A percentile compares a stretch with the other conserved stretches of the same genome.
phyloP scores from a whole-genome alignment of 2,888 invertebrate species.

The Cistogaster globosa region DNA sequence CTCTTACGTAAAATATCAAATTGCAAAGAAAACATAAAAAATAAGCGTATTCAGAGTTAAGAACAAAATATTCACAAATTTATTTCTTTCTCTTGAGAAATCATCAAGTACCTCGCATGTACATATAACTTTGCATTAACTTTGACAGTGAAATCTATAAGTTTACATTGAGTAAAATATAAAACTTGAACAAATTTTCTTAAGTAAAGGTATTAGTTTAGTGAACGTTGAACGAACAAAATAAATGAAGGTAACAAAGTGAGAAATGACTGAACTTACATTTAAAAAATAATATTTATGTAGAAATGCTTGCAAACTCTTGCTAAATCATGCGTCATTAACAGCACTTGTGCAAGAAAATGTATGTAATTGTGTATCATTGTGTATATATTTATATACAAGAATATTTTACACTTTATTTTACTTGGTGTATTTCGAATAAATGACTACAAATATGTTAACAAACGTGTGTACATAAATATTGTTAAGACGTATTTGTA shows the following conservation, averaged over 20 bases:
- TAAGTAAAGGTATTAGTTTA: slow-evolving; percentile 24
- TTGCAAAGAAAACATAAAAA: no score
- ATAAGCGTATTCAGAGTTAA: background rate
- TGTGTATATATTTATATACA: background rate
- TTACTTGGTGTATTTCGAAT: no score
- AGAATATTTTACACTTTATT: slow-evolving; percentile 2
- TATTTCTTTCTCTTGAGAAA: slow-evolving; percentile 60
- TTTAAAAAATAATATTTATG: background rate
- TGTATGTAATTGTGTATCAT: slow-evolving; percentile 2
- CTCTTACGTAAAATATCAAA: no score
- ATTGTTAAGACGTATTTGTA: no score
- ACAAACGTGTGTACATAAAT: no score
- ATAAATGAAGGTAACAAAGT: slow-evolving; percentile 28
- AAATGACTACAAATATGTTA: no score
- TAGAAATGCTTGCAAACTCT: slow-evolving; percentile 1
- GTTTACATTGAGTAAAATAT: slow-evolving; percentile 36
- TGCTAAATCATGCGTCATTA: slow-evolving; percentile 46
- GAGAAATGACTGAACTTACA: slow-evolving; percentile 41
- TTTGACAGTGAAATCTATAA: slow-evolving; percentile 68
- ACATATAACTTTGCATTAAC: slow-evolving; percentile 68
- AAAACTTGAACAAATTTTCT: slow-evolving; percentile 13
- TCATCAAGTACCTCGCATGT: slow-evolving; percentile 49
- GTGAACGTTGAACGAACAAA: slow-evolving; percentile 17
- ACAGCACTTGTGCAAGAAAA: slow-evolving; percentile 13
- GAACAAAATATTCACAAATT: slow-evolving; percentile 35